Percentiles rank a stretch among this genome's conserved stretches.
Evolutionary conservation across 2,113 vertebrate species (phyloP).

Genomic region (Talpa occidentalis): DNA sequence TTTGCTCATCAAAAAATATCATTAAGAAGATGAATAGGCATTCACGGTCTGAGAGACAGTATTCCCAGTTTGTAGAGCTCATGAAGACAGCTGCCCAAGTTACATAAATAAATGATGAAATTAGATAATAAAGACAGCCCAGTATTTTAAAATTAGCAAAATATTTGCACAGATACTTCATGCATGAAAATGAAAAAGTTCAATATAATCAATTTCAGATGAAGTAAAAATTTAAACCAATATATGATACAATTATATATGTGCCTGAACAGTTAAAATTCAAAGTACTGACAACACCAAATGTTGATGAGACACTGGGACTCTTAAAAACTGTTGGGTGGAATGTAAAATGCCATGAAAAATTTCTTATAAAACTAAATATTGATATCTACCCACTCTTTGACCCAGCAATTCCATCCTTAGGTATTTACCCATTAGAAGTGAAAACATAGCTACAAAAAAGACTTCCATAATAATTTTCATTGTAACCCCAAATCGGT

Average conservation of each 20-base stretch:
- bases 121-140: background rate
- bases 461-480: background rate
- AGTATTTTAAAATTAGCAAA: background rate
- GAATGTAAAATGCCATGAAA: background rate
- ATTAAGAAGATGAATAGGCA: background rate
- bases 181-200: background rate
- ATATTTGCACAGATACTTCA: background rate
- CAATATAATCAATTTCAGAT: background rate
- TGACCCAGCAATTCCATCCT: background rate
- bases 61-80: background rate
- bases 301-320: background rate
- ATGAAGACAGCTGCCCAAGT: background rate
- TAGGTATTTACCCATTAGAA: background rate
- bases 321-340: background rate
- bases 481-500: background rate
- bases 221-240: slow-evolving; percentile 18
- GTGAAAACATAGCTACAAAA: background rate
- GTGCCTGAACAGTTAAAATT: background rate
- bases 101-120: background rate
- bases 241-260: background rate
- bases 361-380: background rate
- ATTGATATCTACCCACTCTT: background rate
- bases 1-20: background rate
- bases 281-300: background rate
- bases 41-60: background rate